These are phyloP conservation scores for Catamblyrhynchus diadema DNA, from an alignment of 2,797 vertebrate species.

Conservation along the genomic window DNA sequence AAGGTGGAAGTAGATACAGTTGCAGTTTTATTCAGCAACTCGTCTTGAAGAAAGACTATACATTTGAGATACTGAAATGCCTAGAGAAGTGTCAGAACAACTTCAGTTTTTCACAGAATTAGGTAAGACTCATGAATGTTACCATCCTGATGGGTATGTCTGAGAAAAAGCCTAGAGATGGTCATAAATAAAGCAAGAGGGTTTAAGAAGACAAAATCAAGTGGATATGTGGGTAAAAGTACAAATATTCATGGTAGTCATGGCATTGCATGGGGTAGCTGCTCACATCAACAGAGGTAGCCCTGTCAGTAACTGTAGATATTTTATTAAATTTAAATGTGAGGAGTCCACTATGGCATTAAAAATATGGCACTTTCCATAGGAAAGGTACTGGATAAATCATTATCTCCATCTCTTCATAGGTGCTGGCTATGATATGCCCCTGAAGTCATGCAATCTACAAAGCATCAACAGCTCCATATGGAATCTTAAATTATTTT, in stretches of 20 bases:
- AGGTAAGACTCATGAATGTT: background rate
- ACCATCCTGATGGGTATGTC: background rate
- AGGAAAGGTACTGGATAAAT: background rate
- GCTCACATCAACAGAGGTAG: background rate
- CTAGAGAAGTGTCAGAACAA: background rate
- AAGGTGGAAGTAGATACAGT: background rate
- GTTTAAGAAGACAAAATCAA: background rate
- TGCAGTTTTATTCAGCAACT: background rate
- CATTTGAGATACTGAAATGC: background rate
- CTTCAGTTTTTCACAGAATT: background rate
- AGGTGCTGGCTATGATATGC: background rate
- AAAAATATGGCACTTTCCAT: background rate
- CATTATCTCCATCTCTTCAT: background rate
- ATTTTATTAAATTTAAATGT: background rate
- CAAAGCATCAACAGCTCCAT: background rate
- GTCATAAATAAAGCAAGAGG: background rate
- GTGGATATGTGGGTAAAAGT: background rate
- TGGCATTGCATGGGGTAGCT: background rate
- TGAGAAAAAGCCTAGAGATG: background rate
- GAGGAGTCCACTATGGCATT: background rate
- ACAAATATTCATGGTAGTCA: background rate
- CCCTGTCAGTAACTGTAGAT: background rate
- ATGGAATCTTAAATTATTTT: background rate
- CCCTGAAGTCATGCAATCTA: background rate
- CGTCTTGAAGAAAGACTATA: background rate